Percentiles rank a stretch among this genome's conserved stretches.
These are phyloP conservation scores for Microtus oregoni DNA, from an alignment of 2,113 vertebrate genomes.

Conservation along the genomic window DNA sequence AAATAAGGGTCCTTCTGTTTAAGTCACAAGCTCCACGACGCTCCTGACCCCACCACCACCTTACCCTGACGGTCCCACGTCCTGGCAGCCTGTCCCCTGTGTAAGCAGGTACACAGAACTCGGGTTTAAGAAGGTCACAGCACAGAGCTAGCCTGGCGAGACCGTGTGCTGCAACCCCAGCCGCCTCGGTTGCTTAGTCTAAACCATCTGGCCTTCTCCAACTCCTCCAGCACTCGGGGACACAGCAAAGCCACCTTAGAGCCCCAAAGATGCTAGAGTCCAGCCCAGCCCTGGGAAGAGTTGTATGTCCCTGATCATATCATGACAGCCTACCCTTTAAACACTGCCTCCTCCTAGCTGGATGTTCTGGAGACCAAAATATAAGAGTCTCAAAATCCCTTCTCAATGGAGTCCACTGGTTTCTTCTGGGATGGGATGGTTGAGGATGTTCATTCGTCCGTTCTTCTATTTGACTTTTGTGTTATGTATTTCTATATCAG, in stretches of 20 bases:
- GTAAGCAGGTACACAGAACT: not conserved
- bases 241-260: not conserved
- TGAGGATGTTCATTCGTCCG: not conserved
- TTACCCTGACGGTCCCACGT: not conserved
- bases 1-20: not conserved
- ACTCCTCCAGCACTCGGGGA: not conserved
- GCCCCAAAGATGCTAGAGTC: not conserved
- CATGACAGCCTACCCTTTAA: not conserved
- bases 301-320: not conserved
- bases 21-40: no score
- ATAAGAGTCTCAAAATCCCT: fast-evolving
- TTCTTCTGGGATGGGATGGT: not conserved
- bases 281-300: not conserved
- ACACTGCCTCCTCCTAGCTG: not conserved
- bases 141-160: fast-evolving
- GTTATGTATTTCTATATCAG: not conserved
- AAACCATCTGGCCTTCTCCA: fast-evolving
- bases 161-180: no score
- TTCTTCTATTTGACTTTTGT: no score
- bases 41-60: no score
- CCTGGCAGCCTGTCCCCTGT: fast-evolving
- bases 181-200: not conserved
- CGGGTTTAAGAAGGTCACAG: not conserved
- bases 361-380: not conserved
- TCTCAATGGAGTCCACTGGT: not conserved